Conservation (phyloP, 2,113 vertebrate genomes). For the Pelusios castaneus region DNA sequence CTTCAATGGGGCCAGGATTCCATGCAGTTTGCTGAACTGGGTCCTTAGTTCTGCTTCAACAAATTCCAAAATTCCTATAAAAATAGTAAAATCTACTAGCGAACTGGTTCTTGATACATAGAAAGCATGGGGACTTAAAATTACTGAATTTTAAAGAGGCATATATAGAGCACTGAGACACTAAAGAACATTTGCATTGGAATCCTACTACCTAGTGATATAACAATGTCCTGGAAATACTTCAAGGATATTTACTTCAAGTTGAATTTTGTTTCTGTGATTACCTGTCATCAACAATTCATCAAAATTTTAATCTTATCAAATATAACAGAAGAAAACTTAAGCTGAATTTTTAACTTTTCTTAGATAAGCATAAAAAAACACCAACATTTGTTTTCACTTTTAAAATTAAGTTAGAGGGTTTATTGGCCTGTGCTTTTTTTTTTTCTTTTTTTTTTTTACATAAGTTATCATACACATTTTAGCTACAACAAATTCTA, state of each 20-base stretch:
- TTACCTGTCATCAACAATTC: neutral
- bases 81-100: neutral
- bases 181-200: too few relatives aligned
- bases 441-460: too few relatives aligned
- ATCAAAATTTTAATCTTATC: neutral
- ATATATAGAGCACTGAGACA: neutral
- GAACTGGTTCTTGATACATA: neutral
- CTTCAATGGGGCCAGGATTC: conserved; percentile 1
- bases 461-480: neutral
- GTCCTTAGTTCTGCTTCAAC: neutral
- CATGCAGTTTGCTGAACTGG: neutral
- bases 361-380: neutral
- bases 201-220: neutral
- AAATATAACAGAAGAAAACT: neutral
- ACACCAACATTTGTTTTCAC: neutral
- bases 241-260: neutral
- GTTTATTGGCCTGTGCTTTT: neutral
- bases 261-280: neutral
- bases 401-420: neutral
- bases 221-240: neutral
- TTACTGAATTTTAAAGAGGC: neutral
- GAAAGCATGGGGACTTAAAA: neutral
- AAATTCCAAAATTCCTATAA: neutral
- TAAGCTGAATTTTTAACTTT: neutral
- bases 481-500: neutral